Percentiles rank a stretch among this genome's conserved stretches.
These are phyloP conservation scores for Rhodinocichla rosea DNA, from an alignment of 2,113 vertebrate species.

Conservation along the genomic window DNA sequence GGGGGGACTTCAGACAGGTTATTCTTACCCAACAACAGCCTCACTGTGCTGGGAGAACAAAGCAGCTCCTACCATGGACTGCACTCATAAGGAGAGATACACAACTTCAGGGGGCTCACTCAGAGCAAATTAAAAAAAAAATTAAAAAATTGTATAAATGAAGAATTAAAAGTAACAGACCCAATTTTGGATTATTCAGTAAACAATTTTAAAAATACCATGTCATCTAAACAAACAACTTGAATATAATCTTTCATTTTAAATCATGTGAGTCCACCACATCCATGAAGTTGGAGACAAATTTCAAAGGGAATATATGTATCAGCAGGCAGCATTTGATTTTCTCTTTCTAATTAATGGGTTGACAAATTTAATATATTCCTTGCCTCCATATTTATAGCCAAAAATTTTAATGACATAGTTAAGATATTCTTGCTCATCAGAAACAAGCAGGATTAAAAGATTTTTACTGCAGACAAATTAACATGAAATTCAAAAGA, in stretches of 20 bases:
- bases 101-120: background rate
- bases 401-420: background rate
- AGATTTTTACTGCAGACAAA: background rate
- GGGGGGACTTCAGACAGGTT: too few relatives aligned
- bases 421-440: background rate
- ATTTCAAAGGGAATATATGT: background rate
- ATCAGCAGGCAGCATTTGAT: background rate
- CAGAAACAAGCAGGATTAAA: background rate
- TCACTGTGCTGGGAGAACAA: background rate
- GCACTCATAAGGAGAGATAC: too few relatives aligned
- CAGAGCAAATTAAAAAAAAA: background rate
- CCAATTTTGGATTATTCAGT: background rate
- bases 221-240: background rate
- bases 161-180: background rate
- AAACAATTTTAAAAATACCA: background rate
- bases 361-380: background rate
- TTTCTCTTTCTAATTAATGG: background rate
- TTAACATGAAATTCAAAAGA: background rate
- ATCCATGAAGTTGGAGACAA: background rate
- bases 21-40: background rate
- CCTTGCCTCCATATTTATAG: background rate
- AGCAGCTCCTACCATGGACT: background rate
- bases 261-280: background rate
- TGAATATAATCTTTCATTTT: background rate
- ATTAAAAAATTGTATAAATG: rapidly evolving